Percentiles rank a stretch among this genome's conserved stretches.
Conservation (phyloP, 2,797 vertebrate species). For the Pangasius mekongensis region DNA sequence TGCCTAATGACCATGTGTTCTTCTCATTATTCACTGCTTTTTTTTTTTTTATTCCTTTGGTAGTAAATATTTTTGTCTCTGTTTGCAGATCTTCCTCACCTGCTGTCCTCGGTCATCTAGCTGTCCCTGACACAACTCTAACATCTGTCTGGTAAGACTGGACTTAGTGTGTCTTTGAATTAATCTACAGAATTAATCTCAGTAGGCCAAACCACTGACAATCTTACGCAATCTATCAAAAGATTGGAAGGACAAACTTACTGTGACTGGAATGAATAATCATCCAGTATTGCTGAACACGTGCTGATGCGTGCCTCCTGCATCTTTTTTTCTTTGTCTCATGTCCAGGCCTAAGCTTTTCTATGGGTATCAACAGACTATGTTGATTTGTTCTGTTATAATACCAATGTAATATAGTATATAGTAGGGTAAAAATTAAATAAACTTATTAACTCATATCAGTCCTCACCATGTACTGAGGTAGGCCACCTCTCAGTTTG, state of each 20-base stretch:
- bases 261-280: slow-evolving; percentile 6
- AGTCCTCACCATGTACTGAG: background rate
- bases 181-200: background rate
- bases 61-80: slow-evolving; percentile 20
- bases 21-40: background rate
- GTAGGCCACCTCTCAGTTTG: slow-evolving; percentile 19
- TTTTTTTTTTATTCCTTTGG: background rate
- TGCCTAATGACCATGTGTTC: background rate
- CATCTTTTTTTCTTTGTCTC: background rate
- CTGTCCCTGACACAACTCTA: slow-evolving; percentile 26
- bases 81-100: slow-evolving; percentile 44
- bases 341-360: background rate
- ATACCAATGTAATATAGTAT: background rate
- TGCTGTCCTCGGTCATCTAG: slow-evolving; percentile 31
- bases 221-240: background rate
- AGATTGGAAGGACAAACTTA: slow-evolving; percentile 6
- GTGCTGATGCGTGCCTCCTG: background rate
- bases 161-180: background rate
- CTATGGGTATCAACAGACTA: background rate
- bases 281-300: background rate
- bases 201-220: background rate
- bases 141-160: slow-evolving; percentile 46
- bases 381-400: background rate
- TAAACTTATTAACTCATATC: slow-evolving; percentile 16
- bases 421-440: background rate